Evolutionary conservation across 1,140 invertebrate genomes (phyloP).

Genomic region (Eumaeus atala): DNA sequence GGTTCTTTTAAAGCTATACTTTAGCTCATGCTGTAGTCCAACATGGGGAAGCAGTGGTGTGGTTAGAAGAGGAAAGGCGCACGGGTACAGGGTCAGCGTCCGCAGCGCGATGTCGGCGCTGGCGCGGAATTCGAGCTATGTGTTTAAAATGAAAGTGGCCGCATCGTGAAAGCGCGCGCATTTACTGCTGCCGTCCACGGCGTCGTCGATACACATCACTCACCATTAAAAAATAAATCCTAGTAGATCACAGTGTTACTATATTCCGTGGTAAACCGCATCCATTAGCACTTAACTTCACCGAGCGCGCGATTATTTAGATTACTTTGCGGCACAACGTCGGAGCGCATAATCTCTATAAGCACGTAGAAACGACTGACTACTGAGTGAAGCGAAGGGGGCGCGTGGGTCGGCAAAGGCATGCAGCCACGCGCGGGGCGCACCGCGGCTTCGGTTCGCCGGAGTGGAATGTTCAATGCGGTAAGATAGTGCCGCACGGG

Average conservation of each 20-base stretch:
- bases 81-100: slow-evolving; percentile 67
- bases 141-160: slow-evolving; percentile 72
- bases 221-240: slow-evolving; percentile 69
- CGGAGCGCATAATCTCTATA: slow-evolving; percentile 44
- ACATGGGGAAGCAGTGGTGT: slow-evolving; percentile 32
- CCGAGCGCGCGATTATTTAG: slow-evolving; percentile 45
- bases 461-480: slow-evolving; percentile 50
- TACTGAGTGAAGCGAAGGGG: slow-evolving; percentile 33
- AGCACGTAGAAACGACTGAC: slow-evolving; percentile 57
- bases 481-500: slow-evolving; percentile 61
- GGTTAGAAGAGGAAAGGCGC: slow-evolving; percentile 53
- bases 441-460: slow-evolving; percentile 48
- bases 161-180: slow-evolving; percentile 71
- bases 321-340: slow-evolving; percentile 29
- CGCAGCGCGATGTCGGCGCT: slow-evolving; percentile 56
- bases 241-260: slow-evolving; percentile 43
- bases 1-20: no score
- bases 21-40: slow-evolving; percentile 5
- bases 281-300: slow-evolving; percentile 67
- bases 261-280: slow-evolving; percentile 54
- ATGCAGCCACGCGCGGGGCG: slow-evolving; percentile 68
- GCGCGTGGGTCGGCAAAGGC: slow-evolving; percentile 66
- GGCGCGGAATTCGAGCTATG: slow-evolving; percentile 70
- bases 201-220: slow-evolving; percentile 41
- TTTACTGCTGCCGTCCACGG: slow-evolving; percentile 37